Conservation (phyloP, 2,888 invertebrate species). For the Rhingia rostrata region DNA sequence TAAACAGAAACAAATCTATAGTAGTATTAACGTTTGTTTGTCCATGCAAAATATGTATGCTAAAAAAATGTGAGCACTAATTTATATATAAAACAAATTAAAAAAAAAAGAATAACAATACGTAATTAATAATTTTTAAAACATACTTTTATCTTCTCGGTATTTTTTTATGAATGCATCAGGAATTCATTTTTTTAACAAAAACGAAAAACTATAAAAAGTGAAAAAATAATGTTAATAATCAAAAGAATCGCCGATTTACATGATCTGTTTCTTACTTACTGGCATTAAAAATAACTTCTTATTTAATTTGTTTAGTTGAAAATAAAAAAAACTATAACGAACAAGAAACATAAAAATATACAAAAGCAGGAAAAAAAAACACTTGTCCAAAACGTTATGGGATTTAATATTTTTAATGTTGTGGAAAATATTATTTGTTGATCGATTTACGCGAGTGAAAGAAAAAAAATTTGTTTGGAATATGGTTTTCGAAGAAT, state of each 20-base stretch:
- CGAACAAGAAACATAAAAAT: conserved; percentile 17
- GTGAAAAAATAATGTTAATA: conserved; percentile 75
- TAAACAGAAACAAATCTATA: conserved; percentile 24
- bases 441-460: no score
- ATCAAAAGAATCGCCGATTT: conserved; percentile 69
- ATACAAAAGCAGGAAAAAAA: conserved; percentile 31
- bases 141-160: conserved; percentile 76
- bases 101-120: conserved; percentile 70
- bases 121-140: conserved; percentile 73
- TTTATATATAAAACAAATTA: conserved; percentile 57
- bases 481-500: no score
- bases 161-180: conserved; percentile 75
- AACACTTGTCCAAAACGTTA: conserved; percentile 1
- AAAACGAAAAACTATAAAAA: conserved; percentile 76
- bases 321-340: conserved; percentile 3
- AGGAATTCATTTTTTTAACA: conserved; percentile 75
- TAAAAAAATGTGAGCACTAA: conserved; percentile 52
- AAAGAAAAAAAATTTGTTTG: no score
- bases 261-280: conserved; percentile 61
- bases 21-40: conserved; percentile 21
- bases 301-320: conserved; percentile 22
- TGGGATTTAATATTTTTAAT: not conserved
- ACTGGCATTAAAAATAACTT: conserved; percentile 41
- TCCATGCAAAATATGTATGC: conserved; percentile 61
- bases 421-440: not conserved